These are phyloP conservation scores for Hydrozoanthus gracilis DNA, from an alignment of 92 coral and sea anemone species.

Conservation along the genomic window DNA sequence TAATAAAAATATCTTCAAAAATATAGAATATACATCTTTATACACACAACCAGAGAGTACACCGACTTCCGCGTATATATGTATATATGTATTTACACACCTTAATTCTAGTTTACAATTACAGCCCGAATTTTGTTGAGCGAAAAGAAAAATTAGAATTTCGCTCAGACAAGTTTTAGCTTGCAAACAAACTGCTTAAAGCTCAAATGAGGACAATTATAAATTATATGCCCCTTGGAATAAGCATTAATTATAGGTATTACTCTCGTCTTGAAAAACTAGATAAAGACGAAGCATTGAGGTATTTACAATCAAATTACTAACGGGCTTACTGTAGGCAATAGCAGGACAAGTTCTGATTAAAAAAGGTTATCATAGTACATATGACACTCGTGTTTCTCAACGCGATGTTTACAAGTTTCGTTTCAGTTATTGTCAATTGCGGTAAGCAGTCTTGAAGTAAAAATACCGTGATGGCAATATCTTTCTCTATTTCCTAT, in stretches of 20 bases:
- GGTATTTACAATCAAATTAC: neutral
- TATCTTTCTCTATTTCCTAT: neutral
- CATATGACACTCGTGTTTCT: neutral
- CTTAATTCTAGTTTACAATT: neutral
- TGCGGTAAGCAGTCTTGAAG: neutral
- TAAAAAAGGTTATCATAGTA: neutral
- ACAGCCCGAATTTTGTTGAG: neutral
- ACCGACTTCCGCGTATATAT: neutral
- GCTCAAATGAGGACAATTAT: neutral
- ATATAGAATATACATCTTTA: neutral
- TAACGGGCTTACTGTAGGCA: neutral
- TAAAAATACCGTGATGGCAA: neutral
- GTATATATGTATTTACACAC: neutral
- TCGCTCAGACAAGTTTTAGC: neutral
- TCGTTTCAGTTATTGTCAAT: neutral
- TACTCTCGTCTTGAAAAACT: neutral
- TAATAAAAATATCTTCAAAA: constrained; percentile 20
- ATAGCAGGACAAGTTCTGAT: neutral
- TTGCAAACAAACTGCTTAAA: neutral
- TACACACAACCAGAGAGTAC: neutral
- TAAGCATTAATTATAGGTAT: neutral
- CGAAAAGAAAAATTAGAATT: neutral
- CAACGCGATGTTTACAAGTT: constrained; percentile 18
- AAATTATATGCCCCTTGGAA: neutral
- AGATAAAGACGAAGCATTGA: neutral